Conservation (phyloP, 2,797 vertebrate species). For the Neostethus bicornis region DNA sequence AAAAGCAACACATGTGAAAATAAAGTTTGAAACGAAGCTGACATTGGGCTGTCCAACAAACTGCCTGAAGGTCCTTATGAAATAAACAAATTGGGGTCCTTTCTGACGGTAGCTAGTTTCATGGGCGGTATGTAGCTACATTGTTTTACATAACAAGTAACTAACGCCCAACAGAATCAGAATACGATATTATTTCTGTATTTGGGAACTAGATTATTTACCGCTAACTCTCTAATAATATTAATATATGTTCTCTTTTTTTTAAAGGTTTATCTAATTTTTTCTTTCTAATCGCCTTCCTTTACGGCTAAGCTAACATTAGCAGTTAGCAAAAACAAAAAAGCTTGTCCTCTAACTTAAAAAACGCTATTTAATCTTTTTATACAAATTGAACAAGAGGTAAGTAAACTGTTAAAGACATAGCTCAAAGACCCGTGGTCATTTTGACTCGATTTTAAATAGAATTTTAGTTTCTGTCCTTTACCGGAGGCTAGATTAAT, state of each 20-base stretch:
- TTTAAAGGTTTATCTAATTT: constrained; percentile 61
- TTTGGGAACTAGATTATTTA: constrained; percentile 1
- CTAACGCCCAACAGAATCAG: constrained; percentile 5
- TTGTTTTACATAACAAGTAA: constrained; percentile 48
- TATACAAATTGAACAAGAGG: constrained; percentile 36
- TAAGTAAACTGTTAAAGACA: constrained; percentile 21
- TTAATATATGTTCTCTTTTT: constrained; percentile 28
- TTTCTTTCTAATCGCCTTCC: constrained; percentile 46
- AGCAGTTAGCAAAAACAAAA: constrained; percentile 40
- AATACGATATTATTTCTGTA: no score
- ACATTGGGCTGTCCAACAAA: constrained; percentile 32
- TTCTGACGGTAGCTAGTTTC: constrained; percentile 47
- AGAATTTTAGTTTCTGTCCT: not conserved
- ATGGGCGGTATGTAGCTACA: constrained; percentile 38
- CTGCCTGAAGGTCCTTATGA: constrained; percentile 78
- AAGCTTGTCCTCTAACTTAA: constrained; percentile 16
- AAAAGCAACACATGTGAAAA: constrained; percentile 25
- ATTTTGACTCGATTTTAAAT: not conserved
- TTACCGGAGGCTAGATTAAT: not conserved
- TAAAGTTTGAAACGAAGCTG: no score
- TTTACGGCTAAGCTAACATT: constrained; percentile 36
- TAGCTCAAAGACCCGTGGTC: not conserved
- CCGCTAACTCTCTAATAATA: constrained; percentile 13
- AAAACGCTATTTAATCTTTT: constrained; percentile 15
- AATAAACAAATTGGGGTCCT: constrained; percentile 81